A percentile compares a stretch with the other conserved stretches of the same genome.
These are phyloP conservation scores for Emmelina monodactyla DNA, from an alignment of 2,888 invertebrate genomes.

Conservation along the genomic window DNA sequence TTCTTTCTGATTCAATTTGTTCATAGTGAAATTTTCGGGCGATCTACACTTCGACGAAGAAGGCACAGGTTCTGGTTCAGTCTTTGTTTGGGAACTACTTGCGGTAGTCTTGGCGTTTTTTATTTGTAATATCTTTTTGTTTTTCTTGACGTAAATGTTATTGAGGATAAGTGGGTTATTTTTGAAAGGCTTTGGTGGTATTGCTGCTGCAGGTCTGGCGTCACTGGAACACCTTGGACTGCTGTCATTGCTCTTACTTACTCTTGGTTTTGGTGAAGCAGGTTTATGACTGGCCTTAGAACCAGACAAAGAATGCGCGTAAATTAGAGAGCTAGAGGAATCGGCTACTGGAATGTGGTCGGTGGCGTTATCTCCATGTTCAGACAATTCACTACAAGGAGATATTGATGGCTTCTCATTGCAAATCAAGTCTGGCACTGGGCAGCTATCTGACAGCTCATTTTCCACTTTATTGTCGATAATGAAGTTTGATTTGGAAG, in stretches of 20 bases:
- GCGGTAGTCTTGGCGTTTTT: constrained; percentile 36
- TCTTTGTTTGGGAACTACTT: constrained; percentile 14
- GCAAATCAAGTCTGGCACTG: constrained; percentile 57
- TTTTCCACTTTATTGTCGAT: constrained; percentile 41
- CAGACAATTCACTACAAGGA: constrained; percentile 56
- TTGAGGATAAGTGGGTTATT: constrained; percentile 38
- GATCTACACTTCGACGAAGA: constrained; percentile 33
- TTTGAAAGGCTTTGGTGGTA: neutral
- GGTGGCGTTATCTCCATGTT: constrained; percentile 47
- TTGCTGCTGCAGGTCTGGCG: neutral
- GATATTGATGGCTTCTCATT: constrained; percentile 61
- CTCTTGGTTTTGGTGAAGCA: constrained; percentile 22
- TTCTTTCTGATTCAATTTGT: constrained; percentile 26
- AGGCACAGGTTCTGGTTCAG: constrained; percentile 25
- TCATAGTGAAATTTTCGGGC: constrained; percentile 40
- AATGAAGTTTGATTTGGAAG: constrained; percentile 25
- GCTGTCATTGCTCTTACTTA: constrained; percentile 21
- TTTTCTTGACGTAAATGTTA: constrained; percentile 52
- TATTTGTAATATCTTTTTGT: constrained; percentile 52
- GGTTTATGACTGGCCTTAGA: constrained; percentile 16
- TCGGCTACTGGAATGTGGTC: constrained; percentile 26
- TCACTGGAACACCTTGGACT: constrained; percentile 8
- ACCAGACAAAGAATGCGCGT: neutral
- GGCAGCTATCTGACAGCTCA: constrained; percentile 51
- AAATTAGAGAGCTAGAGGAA: neutral